A percentile compares a stretch with the other conserved stretches of the same genome.
Evolutionary conservation across 2,113 vertebrate genomes (phyloP).

Genomic region (Lota lota): DNA sequence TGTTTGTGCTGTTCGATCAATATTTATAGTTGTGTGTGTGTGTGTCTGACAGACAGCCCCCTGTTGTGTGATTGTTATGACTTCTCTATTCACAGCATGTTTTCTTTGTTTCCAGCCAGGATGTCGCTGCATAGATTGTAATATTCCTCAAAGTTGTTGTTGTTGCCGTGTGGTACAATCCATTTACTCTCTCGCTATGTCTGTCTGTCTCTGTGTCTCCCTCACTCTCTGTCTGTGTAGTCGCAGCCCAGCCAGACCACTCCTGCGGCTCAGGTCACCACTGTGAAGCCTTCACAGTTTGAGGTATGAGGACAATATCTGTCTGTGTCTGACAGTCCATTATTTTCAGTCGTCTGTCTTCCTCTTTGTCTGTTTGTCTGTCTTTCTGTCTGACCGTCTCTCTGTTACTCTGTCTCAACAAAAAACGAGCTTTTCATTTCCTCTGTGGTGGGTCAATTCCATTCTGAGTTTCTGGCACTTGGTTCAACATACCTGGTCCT

Average conservation of each 20-base stretch:
- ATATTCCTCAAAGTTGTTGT: too few species aligned
- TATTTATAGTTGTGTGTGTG: neutral
- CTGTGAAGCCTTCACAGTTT: conserved; percentile 60
- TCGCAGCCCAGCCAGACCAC: conserved; percentile 65
- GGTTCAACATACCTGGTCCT: neutral
- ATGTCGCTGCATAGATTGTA: too few species aligned
- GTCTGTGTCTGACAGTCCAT: neutral
- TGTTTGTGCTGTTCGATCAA: too few species aligned
- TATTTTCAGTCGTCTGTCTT: neutral
- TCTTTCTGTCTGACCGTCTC: conserved; percentile 4
- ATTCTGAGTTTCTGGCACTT: too few species aligned
- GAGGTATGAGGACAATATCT: conserved; percentile 61
- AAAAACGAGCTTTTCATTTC: too few species aligned
- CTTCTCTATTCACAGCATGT: neutral
- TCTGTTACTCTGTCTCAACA: neutral
- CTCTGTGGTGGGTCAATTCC: too few species aligned
- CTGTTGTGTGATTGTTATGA: neutral
- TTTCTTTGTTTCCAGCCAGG: too few species aligned
- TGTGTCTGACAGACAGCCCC: neutral
- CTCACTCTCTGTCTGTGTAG: conserved; percentile 25
- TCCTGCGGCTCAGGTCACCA: conserved; percentile 58
- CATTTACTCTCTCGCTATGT: too few species aligned
- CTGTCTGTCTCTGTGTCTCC: too few species aligned
- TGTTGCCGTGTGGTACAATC: too few species aligned
- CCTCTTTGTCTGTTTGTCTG: neutral